phyloP scores from a whole-genome alignment of 1,140 invertebrate species.

The Chymomyza costata region DNA sequence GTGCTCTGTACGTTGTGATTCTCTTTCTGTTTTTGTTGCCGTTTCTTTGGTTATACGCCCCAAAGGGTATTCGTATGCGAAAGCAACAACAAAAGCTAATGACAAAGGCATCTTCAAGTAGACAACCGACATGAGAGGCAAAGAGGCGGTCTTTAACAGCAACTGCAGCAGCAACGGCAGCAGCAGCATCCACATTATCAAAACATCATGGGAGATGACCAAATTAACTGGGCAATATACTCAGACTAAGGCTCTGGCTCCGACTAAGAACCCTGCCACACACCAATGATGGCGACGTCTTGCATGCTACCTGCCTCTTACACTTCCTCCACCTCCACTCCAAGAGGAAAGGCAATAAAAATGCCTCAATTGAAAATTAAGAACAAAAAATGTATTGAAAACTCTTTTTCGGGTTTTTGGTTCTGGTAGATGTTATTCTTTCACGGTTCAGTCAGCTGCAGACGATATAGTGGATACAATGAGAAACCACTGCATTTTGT shows the following conservation, averaged over 20 bases:
- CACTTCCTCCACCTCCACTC: not conserved
- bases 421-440: constrained; percentile 9
- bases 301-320: constrained; percentile 55
- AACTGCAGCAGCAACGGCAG: constrained; percentile 7
- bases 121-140: no score
- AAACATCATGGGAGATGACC: constrained; percentile 73
- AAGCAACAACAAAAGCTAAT: not conserved
- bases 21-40: not conserved
- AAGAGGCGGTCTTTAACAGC: constrained; percentile 4
- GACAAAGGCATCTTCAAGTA: no score
- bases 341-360: constrained; percentile 51
- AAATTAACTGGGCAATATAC: constrained; percentile 51
- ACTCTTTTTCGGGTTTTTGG: no score
- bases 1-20: constrained; percentile 29
- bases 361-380: constrained; percentile 68
- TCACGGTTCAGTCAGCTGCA: no score
- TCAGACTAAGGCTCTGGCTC: constrained; percentile 16
- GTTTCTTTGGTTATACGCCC: no score
- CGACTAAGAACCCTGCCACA: not conserved
- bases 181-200: constrained; percentile 56
- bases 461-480: no score
- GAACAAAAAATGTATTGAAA: constrained; percentile 70
- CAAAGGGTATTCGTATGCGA: no score
- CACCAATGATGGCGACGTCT: constrained; percentile 28
- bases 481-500: constrained; percentile 23